Evolutionary conservation across 2,113 vertebrate species (phyloP), one percentile per base, ranked within the genome.

Genomic region (Rhynchomys soricoides): DNA sequence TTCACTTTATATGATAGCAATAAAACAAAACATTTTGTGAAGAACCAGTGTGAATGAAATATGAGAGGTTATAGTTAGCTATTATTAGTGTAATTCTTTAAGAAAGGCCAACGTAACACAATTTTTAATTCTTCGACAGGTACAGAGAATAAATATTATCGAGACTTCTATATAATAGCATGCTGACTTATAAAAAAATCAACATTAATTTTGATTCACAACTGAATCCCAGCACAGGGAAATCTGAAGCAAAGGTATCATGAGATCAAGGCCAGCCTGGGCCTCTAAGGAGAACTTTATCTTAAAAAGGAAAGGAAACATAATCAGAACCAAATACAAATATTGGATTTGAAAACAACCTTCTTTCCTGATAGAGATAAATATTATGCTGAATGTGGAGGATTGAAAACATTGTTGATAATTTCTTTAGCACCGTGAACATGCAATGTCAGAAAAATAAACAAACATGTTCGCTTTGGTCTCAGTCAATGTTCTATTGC

Each of bases 1-100:
- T 96, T 50, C 62, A 83, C 91, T 94, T 93, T 57, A 78, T 34
- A 24, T 89, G 31, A 21, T 43, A 24, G 31, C 78, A 95, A 12
- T 79, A 22, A 45, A 29, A 57, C n/a, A 90, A 0, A 43, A 31
- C 1, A 74, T 9, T 85, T 94, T 92, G 19, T 43, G 7, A 83
- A 87, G 48, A 45, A 50, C 12, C 57, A 74, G 21, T 11, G 66
- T 64, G 7, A 96, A 16, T 45, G 45, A 52, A 86, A 83, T 92
- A 22, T n/a, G 34, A 86, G 34, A 64, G 2, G 62, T 95, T 90
- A 62, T 50, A 68, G 71, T 66, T n/a, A 22, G 0, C 79, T 87
- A 19, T 62, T n/a, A 1, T 62, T n/a, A 1, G 16, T 70, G 85
- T 45, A 92, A 43, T 1, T 75, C 16, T 85, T 0, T 81, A 55